Evolutionary conservation across 1,140 invertebrate genomes (phyloP).

Genomic region (Wiebesia pumilae): DNA sequence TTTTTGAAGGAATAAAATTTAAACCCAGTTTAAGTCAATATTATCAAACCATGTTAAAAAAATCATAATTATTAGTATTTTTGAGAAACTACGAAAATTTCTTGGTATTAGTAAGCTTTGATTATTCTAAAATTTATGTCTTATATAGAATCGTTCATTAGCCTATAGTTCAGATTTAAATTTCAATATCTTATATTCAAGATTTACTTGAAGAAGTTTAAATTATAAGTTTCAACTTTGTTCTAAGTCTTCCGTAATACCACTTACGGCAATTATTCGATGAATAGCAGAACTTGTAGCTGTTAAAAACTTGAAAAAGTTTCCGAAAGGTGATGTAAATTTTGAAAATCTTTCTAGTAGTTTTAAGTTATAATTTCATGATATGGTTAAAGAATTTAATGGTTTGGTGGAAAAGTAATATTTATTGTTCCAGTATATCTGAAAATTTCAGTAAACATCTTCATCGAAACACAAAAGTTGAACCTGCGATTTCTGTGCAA

Average conservation of each 20-base stretch:
- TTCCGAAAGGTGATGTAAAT: not conserved
- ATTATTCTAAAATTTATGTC: not conserved
- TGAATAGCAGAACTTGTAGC: not conserved
- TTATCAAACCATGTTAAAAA: too few relatives aligned
- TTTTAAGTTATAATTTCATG: too few relatives aligned
- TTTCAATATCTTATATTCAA: not conserved
- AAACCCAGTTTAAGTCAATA: too few relatives aligned
- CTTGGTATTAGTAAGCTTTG: not conserved
- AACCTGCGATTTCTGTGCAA: too few relatives aligned
- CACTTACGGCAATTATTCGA: not conserved
- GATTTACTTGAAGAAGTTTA: not conserved
- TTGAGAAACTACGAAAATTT: not conserved
- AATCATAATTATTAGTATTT: not conserved
- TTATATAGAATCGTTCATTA: not conserved
- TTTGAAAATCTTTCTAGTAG: not conserved
- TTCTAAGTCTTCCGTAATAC: not conserved
- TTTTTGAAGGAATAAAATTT: too few relatives aligned
- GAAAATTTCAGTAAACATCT: too few relatives aligned
- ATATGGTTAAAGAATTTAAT: too few relatives aligned
- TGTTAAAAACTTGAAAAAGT: not conserved
- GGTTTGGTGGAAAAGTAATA: too few relatives aligned
- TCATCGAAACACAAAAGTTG: too few relatives aligned
- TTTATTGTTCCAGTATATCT: too few relatives aligned
- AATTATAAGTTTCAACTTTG: not conserved
- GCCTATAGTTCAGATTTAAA: not conserved